Conservation (phyloP, 2,113 vertebrate genomes). For the Chaetops frenatus region DNA sequence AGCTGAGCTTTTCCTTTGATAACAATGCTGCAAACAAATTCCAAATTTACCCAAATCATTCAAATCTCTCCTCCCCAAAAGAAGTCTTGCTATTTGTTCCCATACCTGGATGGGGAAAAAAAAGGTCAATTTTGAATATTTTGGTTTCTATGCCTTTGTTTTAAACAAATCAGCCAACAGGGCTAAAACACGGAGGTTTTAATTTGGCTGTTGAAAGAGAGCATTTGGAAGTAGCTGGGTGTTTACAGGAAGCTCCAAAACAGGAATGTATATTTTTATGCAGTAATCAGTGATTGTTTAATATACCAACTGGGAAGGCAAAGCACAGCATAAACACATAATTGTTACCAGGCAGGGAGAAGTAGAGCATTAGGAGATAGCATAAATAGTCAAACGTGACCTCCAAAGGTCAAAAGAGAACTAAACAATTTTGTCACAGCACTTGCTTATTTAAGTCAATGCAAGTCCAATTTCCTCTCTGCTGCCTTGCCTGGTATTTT, state of each 20-base stretch:
- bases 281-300: conserved; percentile 76
- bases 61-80: neutral
- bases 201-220: neutral
- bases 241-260: conserved; percentile 59
- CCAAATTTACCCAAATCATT: neutral
- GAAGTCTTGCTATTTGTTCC: neutral
- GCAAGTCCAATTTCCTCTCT: conserved; percentile 69
- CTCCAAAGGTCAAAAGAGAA: conserved; percentile 73
- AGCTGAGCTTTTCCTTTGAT: neutral
- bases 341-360: conserved; percentile 78
- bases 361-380: conserved; percentile 77
- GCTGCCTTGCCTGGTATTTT: conserved; percentile 34
- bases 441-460: conserved; percentile 75
- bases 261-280: conserved; percentile 63
- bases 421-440: conserved; percentile 78
- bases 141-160: neutral
- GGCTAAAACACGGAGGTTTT: neutral
- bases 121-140: neutral
- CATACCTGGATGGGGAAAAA: neutral
- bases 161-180: neutral
- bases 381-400: conserved; percentile 79
- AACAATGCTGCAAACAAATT: neutral
- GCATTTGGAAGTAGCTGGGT: neutral
- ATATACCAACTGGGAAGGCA: conserved; percentile 64
- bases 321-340: conserved; percentile 67